A percentile compares a stretch with the other conserved stretches of the same genome.
Evolutionary conservation across 2,888 invertebrate genomes (phyloP).

Genomic region (Leucania comma): DNA sequence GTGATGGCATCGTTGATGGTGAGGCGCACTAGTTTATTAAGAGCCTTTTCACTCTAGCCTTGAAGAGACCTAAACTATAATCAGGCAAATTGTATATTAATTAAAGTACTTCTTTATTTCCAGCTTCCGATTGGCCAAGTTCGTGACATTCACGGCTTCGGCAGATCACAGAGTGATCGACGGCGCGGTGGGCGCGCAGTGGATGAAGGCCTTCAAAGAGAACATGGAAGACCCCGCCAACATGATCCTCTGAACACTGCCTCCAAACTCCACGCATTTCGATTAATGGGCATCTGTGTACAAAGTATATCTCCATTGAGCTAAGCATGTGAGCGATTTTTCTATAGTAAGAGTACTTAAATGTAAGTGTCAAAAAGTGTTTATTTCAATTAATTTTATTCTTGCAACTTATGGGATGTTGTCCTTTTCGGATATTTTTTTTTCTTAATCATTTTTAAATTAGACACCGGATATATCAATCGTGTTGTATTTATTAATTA

Average conservation of each 20-base stretch:
- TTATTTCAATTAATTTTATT: slow-evolving; percentile 44
- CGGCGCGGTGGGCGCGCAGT: slow-evolving; percentile 99
- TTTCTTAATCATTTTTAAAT: background rate
- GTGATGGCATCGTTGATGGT: too few species aligned
- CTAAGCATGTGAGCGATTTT: slow-evolving; percentile 34
- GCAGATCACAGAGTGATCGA: slow-evolving; percentile 99
- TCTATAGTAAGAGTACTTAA: slow-evolving; percentile 46
- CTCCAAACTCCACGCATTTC: slow-evolving; percentile 59
- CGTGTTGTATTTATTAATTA: slow-evolving; percentile 21
- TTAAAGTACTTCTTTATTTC: slow-evolving; percentile 26
- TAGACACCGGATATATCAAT: background rate
- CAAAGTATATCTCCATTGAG: slow-evolving; percentile 31
- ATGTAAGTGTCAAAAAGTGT: slow-evolving; percentile 51
- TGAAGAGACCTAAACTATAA: too few species aligned
- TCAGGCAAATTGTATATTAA: too few species aligned
- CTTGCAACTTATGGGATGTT: slow-evolving; percentile 11
- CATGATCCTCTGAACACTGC: slow-evolving; percentile 95
- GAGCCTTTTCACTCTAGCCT: too few species aligned
- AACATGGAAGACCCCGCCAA: slow-evolving; percentile 97
- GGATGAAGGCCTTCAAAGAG: slow-evolving; percentile 97
- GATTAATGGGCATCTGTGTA: slow-evolving; percentile 67
- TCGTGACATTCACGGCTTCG: slow-evolving; percentile 97
- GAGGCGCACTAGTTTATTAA: too few species aligned
- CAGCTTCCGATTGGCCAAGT: slow-evolving; percentile 94
- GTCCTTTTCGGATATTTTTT: slow-evolving; percentile 15